Base-by-base conservation (phyloP, 2,797 vertebrate genomes). In the Enteromius argenteus region DNA sequence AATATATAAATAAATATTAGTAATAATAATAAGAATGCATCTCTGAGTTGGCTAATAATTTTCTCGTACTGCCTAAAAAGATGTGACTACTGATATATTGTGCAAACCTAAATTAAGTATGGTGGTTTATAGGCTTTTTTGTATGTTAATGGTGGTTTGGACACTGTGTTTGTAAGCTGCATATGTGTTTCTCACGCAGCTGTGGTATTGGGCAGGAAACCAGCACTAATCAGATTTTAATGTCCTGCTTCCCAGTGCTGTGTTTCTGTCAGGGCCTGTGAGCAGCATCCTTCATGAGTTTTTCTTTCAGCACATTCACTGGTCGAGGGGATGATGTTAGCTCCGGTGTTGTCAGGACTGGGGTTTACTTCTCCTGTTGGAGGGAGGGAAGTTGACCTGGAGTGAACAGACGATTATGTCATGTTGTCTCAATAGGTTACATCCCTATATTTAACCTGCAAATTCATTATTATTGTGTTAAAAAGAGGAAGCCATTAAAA, bases 211-310 rank as follows among this genome's bases (percentile, higher is more conserved):
- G 27, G 10, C 53, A 62, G 75, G 74, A 84, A 77, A 46, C 39
- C 23, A 62, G 51, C 82, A 46, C 35, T 46, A 71, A 80, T 72
- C 49, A 30, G 39, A 72, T 81, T 77, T 77, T 71, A 71, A 76
- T 81, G 84, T 49, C 74, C 69, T 81, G 32, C 35, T 75, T 79
- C 30, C 46, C 53, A 72, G 17, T 0, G 27, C 73, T 80, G n/a
- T 23, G 58, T 79, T 62, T 73, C 64, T 80, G 42, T 73, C 69
- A 53, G 56, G 49, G 58, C 15, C 39, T 79, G 19, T 21, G 10
- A 17, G n/a, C 21, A 51, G 72, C 60, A 69, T 85, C 71, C 72
- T 60, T 23, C 11, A 66, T 60, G 49, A 30, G 58, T 30, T 56
- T 56, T 56, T 62, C 72, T 51, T 49, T 69, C 37, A 58, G 15